phyloP scores from a whole-genome alignment of 2,797 vertebrate genomes.

The Callimico goeldii region DNA sequence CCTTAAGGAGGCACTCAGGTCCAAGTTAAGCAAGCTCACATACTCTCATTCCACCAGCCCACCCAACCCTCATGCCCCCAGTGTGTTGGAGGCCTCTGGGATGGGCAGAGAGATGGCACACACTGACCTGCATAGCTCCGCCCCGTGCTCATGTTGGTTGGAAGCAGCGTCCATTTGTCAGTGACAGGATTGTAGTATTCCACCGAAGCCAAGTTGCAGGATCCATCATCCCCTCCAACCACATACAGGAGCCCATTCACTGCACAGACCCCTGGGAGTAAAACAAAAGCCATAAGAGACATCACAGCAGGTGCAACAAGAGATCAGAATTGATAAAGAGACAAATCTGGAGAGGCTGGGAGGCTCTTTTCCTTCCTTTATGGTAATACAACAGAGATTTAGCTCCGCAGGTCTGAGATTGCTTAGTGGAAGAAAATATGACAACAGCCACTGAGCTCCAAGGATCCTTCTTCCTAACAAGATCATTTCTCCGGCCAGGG shows the following conservation, averaged over 20 bases:
- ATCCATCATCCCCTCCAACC: slow-evolving; percentile 97
- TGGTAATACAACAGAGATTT: not conserved
- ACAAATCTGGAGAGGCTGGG: rapidly evolving
- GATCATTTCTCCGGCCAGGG: not conserved
- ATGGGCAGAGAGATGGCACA: rapidly evolving
- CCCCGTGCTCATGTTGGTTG: slow-evolving; percentile 97
- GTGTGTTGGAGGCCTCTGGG: not conserved
- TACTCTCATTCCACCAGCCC: not conserved
- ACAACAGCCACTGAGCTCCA: not conserved
- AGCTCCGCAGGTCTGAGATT: not conserved
- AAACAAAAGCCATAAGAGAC: slow-evolving; percentile 14
- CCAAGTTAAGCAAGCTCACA: not conserved
- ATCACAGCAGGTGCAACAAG: not conserved
- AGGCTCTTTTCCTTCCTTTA: not conserved
- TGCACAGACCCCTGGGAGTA: slow-evolving; percentile 92
- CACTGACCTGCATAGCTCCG: slow-evolving; percentile 94
- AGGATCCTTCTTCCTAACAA: not conserved
- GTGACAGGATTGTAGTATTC: slow-evolving; percentile 95
- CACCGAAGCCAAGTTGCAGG: slow-evolving; percentile 96
- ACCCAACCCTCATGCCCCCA: rapidly evolving
- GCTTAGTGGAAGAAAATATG: not conserved
- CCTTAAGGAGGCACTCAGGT: not conserved
- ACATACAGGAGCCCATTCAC: slow-evolving; percentile 96
- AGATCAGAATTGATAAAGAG: rapidly evolving
- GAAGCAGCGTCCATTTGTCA: slow-evolving; percentile 96